Conservation (phyloP, 2,888 invertebrate genomes). For the Dicycla oo region DNA sequence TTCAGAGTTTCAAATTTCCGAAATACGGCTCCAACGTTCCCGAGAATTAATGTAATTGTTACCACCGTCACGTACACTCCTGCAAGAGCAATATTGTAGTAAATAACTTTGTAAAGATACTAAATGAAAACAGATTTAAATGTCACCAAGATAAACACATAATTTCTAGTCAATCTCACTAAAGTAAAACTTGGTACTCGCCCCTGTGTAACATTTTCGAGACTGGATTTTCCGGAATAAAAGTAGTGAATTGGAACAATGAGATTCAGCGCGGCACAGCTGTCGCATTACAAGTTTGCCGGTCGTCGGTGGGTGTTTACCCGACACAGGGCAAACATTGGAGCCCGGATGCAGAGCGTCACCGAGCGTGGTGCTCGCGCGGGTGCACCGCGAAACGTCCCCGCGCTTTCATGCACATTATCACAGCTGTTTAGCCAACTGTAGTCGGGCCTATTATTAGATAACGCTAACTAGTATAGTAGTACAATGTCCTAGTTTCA, state of each 20-base stretch:
- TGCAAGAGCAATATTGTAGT: slow-evolving; percentile 68
- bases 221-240: slow-evolving; percentile 72
- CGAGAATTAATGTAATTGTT: slow-evolving; percentile 70
- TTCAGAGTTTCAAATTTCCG: slow-evolving; percentile 82
- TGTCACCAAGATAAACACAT: slow-evolving; percentile 60
- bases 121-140: slow-evolving; percentile 51
- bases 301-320: slow-evolving; percentile 69
- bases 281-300: slow-evolving; percentile 77
- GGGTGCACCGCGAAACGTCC: slow-evolving; percentile 45
- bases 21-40: slow-evolving; percentile 75
- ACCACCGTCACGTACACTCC: slow-evolving; percentile 74
- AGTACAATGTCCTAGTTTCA: slow-evolving; percentile 45
- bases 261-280: slow-evolving; percentile 77
- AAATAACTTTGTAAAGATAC: slow-evolving; percentile 55
- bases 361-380: slow-evolving; percentile 32
- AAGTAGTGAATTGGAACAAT: slow-evolving; percentile 77
- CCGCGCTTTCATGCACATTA: slow-evolving; percentile 61
- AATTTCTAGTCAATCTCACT: slow-evolving; percentile 39
- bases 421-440: slow-evolving; percentile 68
- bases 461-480: slow-evolving; percentile 60
- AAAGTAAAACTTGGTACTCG: slow-evolving; percentile 70
- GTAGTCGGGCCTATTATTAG: slow-evolving; percentile 66
- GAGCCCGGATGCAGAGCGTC: slow-evolving; percentile 31
- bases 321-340: slow-evolving; percentile 70
- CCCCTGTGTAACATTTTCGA: slow-evolving; percentile 76